Conservation (phyloP, 2,888 invertebrate species). For the Leptothorax acervorum region DNA sequence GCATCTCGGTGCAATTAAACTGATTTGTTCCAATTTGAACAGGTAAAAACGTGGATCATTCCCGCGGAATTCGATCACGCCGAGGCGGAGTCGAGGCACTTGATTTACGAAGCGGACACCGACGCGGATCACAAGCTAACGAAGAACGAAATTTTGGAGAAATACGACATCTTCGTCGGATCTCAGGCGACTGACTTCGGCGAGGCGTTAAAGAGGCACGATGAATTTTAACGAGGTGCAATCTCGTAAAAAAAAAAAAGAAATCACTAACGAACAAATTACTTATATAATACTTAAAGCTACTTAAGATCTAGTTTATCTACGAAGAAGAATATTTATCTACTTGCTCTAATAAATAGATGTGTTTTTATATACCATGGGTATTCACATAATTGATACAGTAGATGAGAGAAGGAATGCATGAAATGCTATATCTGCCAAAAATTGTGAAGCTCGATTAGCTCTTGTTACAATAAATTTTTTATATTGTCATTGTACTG, state of each 20-base stretch:
- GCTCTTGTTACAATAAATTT: slow-evolving; percentile 48
- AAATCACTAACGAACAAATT: slow-evolving; percentile 56
- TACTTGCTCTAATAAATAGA: slow-evolving; percentile 48
- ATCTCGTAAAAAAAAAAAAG: slow-evolving; percentile 56
- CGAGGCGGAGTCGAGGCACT: slow-evolving; percentile 97
- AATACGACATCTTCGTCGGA: slow-evolving; percentile 99
- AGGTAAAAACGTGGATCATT: slow-evolving; percentile 95
- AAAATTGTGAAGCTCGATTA: slow-evolving; percentile 40
- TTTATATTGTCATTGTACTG: slow-evolving; percentile 28
- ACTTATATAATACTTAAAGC: slow-evolving; percentile 59
- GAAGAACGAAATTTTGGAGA: slow-evolving; percentile 95
- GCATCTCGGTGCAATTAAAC: background rate
- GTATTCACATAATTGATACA: slow-evolving; percentile 59
- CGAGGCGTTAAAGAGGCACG: slow-evolving; percentile 97
- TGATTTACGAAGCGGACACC: slow-evolving; percentile 97
- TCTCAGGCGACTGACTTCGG: slow-evolving; percentile 99
- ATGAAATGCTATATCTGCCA: slow-evolving; percentile 48
- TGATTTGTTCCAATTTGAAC: background rate
- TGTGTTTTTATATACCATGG: slow-evolving; percentile 56
- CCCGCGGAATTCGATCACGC: slow-evolving; percentile 99
- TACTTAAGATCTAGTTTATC: slow-evolving; percentile 59
- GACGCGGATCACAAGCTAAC: slow-evolving; percentile 96
- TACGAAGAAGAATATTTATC: slow-evolving; percentile 60
- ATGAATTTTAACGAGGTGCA: slow-evolving; percentile 92
- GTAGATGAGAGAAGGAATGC: slow-evolving; percentile 12